A percentile compares a stretch with the other conserved stretches of the same genome.
These are phyloP conservation scores for Ammospiza caudacuta DNA, from an alignment of 2,113 vertebrate species.

Conservation along the genomic window DNA sequence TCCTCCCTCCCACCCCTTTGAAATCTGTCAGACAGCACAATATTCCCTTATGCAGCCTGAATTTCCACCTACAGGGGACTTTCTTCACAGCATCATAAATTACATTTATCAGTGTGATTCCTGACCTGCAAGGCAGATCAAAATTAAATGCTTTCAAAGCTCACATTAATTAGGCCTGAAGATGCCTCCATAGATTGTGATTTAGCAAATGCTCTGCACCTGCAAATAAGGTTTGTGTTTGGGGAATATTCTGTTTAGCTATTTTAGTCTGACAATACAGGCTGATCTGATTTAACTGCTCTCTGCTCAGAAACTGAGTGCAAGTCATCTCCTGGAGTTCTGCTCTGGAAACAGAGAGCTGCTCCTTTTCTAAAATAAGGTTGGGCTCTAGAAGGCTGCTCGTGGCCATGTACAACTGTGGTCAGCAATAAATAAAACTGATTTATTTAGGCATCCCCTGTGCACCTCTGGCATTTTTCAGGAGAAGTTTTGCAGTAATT, in stretches of 20 bases:
- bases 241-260: background rate
- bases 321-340: background rate
- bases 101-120: background rate
- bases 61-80: background rate
- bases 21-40: background rate
- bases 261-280: background rate
- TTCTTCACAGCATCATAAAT: background rate
- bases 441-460: background rate
- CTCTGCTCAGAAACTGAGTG: background rate
- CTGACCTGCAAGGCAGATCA: background rate
- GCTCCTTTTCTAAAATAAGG: background rate
- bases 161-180: background rate
- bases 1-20: background rate
- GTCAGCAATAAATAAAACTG: background rate
- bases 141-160: slow-evolving; percentile 5
- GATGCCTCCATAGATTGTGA: background rate
- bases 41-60: background rate
- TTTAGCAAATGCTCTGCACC: background rate
- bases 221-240: background rate
- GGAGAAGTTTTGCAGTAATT: background rate
- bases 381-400: background rate
- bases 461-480: background rate
- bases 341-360: background rate
- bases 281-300: background rate
- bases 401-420: background rate